Conservation (phyloP, 2,888 invertebrate genomes). For the Caenorhabditis wallacei region DNA sequence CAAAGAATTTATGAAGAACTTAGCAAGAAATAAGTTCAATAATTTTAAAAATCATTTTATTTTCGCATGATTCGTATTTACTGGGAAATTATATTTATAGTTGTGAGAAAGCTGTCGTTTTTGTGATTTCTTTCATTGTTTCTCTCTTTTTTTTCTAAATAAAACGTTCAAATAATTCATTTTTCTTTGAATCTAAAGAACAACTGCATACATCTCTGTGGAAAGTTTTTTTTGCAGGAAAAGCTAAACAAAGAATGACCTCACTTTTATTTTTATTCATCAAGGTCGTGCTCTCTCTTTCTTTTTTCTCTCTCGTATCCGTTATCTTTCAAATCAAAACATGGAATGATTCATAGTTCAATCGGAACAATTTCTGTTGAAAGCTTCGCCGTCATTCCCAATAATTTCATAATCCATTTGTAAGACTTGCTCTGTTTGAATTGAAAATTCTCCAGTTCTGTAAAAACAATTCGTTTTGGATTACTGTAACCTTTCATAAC, state of each 20-base stretch:
- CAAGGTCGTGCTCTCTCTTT: background rate
- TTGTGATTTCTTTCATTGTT: background rate
- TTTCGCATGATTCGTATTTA: too few species aligned
- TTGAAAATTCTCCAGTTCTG: too few species aligned
- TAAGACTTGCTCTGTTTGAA: too few species aligned
- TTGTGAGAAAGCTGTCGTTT: too few species aligned
- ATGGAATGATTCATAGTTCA: background rate
- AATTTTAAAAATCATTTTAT: background rate
- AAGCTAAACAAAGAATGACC: background rate
- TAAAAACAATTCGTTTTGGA: too few species aligned
- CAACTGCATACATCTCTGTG: too few species aligned
- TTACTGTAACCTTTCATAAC: background rate
- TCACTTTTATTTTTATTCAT: background rate
- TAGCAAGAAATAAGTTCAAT: slow-evolving; percentile 1
- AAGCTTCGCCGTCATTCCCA: background rate
- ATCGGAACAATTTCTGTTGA: background rate
- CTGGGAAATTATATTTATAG: too few species aligned
- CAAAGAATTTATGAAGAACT: slow-evolving; percentile 30
- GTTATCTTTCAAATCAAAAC: background rate
- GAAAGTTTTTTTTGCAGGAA: too few species aligned
- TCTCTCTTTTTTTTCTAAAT: background rate
- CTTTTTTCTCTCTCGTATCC: background rate
- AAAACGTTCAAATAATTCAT: background rate
- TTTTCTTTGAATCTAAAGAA: too few species aligned
- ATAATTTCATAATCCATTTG: too few species aligned